phyloP scores from a whole-genome alignment of 2,113 vertebrate genomes.

The Tringa solitaria region DNA sequence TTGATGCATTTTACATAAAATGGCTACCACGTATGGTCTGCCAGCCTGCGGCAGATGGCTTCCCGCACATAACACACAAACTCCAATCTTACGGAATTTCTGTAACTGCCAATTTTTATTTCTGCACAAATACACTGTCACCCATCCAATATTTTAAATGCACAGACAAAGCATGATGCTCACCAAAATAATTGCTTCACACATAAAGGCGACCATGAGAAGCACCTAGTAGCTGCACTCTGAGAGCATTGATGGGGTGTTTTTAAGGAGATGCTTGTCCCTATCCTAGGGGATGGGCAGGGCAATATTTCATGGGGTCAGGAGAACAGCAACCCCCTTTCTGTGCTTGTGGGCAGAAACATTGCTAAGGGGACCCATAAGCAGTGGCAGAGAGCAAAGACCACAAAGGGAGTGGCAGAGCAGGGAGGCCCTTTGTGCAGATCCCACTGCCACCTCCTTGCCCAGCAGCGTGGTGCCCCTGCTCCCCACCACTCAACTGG shows the following conservation, averaged over 20 bases:
- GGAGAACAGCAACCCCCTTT: background rate
- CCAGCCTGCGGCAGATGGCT: background rate
- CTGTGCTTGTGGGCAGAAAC: background rate
- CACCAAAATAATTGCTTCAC: background rate
- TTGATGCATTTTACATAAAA: background rate
- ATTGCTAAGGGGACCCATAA: background rate
- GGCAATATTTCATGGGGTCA: background rate
- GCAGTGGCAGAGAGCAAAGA: background rate
- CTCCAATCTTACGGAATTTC: background rate
- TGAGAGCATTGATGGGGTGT: background rate
- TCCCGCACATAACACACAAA: background rate
- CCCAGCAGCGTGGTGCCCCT: rapidly evolving
- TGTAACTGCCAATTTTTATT: constrained; percentile 41
- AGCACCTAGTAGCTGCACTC: background rate
- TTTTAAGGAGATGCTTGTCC: background rate
- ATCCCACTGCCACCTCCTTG: rapidly evolving
- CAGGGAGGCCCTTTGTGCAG: background rate
- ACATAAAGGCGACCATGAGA: background rate
- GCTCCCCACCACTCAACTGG: background rate
- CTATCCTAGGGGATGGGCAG: background rate
- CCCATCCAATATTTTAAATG: background rate
- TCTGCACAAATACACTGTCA: constrained; percentile 10
- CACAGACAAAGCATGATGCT: background rate
- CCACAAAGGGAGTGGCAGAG: background rate
- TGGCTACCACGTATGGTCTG: background rate